These are phyloP conservation scores for Xiphophorus couchianus DNA, from an alignment of 2,113 vertebrate species.

Conservation along the genomic window DNA sequence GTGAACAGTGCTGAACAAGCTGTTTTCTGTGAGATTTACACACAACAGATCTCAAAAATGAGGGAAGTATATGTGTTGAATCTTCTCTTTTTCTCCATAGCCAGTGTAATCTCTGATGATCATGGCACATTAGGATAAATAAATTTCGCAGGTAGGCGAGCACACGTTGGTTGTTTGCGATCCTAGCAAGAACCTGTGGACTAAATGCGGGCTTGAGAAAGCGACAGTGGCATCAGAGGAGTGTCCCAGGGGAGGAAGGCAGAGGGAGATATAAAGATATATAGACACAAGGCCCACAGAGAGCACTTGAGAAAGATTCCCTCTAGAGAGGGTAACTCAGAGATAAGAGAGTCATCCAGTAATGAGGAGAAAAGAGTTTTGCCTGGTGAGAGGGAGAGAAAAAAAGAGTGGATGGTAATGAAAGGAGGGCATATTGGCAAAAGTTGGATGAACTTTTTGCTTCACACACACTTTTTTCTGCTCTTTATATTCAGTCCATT, in stretches of 20 bases:
- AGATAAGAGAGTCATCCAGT: constrained; percentile 48
- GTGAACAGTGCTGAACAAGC: constrained; percentile 57
- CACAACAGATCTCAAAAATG: constrained; percentile 30
- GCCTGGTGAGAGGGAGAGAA: constrained; percentile 9
- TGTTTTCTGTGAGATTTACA: constrained; percentile 52
- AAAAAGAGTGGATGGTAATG: constrained; percentile 23
- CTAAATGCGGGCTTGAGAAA: constrained; percentile 46
- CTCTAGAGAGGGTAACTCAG: constrained; percentile 48
- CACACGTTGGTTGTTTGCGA: constrained; percentile 20
- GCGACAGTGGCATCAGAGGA: constrained; percentile 38
- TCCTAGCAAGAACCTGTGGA: constrained; percentile 37
- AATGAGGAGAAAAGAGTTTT: constrained; percentile 49
- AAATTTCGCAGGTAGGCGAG: constrained; percentile 41
- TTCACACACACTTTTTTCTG: constrained; percentile 9
- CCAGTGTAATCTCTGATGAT: constrained; percentile 29
- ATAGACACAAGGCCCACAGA: constrained; percentile 32
- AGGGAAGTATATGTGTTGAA: constrained; percentile 23
- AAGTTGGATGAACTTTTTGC: constrained; percentile 34
- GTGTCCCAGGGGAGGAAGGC: constrained; percentile 31
- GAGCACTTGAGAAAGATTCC: constrained; percentile 47
- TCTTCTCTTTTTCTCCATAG: constrained; percentile 21
- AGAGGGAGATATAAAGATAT: constrained; percentile 48
- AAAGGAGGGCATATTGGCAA: constrained; percentile 26
- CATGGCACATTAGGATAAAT: constrained; percentile 55
- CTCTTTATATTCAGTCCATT: not conserved